Percentiles rank a stretch among this genome's conserved stretches.
Evolutionary conservation across 2,113 vertebrate genomes (phyloP).

Genomic region (Gallinago undulata): DNA sequence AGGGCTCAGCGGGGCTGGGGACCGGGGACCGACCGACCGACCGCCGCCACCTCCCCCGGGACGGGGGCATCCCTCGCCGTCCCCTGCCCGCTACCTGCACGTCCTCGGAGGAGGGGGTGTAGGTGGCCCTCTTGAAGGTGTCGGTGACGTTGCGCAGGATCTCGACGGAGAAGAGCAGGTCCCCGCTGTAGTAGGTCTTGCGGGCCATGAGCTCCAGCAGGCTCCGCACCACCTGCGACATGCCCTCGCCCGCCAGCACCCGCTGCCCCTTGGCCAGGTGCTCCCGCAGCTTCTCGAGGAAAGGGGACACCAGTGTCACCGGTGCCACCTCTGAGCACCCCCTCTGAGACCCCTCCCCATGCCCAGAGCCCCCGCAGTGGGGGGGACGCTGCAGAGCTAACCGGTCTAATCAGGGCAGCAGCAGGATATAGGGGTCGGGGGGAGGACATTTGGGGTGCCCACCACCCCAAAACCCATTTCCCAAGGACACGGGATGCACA

Average conservation of each 20-base stretch:
- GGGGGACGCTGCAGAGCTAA: neutral
- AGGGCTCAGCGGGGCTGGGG: neutral
- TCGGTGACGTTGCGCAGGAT: slow-evolving; percentile 99
- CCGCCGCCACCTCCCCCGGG: neutral
- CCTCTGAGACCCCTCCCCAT: rapidly evolving
- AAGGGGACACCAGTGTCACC: neutral
- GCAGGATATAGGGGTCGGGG: rapidly evolving
- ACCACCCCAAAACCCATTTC: neutral
- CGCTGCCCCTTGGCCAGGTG: slow-evolving; percentile 99
- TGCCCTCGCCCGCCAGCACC: slow-evolving; percentile 97
- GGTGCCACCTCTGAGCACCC: neutral
- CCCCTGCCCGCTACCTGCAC: slow-evolving; percentile 83
- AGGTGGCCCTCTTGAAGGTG: slow-evolving; percentile 99
- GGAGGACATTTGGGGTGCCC: no score
- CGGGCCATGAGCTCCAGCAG: slow-evolving; percentile 94
- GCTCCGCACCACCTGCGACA: slow-evolving; percentile 97
- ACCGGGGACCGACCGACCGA: neutral
- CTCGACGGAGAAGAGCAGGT: slow-evolving; percentile 99
- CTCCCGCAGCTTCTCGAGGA: slow-evolving; percentile 85
- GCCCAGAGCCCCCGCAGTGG: neutral
- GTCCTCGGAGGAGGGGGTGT: slow-evolving; percentile 92
- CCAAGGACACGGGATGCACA: neutral
- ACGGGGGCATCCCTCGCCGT: neutral
- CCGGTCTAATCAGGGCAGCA: neutral
- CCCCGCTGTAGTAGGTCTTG: slow-evolving; percentile 95